Base-by-base conservation (phyloP, 2,797 vertebrate genomes). In the Miichthys miiuy region DNA sequence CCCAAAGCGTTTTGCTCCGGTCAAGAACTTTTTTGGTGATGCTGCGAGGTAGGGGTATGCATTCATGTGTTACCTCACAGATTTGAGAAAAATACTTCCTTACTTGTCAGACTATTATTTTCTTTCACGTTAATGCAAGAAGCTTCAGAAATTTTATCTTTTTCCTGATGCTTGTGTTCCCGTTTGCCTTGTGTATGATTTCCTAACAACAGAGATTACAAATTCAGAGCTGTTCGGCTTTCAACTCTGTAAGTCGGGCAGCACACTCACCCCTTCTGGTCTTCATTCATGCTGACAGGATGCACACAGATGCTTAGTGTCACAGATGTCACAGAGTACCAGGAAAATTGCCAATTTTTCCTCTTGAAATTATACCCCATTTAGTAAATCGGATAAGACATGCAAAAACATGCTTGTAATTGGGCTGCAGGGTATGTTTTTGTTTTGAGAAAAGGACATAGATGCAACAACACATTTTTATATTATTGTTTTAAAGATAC, bases 211-310 rank as follows among this genome's bases (percentile, higher is more conserved):
- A 55, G 20, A 42, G 30, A 46, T 57, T 14, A 38, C 14, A 21
- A 54, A 51, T 62, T 9, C 5, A 2, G 17, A 41, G 44, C 14
- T 78, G 23, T 69, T 67, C 3, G 44, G 50, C 55, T 57, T 48
- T 77, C n/a, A 62, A 21, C 13, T 57, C 21, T 55, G 11, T n/a
- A 14, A 56, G 30, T 63, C 46, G 74, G 23, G 38, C n/a, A 21
- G 25, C 8, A 25, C 51, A 11, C 1, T 12, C 16, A 9, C 71
- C 20, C 30, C 21, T 20, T 55, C 11, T 65, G 47, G 13, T 63
- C 20, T 66, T 65, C 47, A 54, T 55, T 68, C 17, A 71, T 47
- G 42, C 27, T 65, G 57, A 44, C 65, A 64, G 55, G 67, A 72
- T 47, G 46, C 13, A 23, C 21, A 65, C 21, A 54, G 62, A 70